phyloP scores from a whole-genome alignment of 2,113 vertebrate species.

The Mus spicilegus region DNA sequence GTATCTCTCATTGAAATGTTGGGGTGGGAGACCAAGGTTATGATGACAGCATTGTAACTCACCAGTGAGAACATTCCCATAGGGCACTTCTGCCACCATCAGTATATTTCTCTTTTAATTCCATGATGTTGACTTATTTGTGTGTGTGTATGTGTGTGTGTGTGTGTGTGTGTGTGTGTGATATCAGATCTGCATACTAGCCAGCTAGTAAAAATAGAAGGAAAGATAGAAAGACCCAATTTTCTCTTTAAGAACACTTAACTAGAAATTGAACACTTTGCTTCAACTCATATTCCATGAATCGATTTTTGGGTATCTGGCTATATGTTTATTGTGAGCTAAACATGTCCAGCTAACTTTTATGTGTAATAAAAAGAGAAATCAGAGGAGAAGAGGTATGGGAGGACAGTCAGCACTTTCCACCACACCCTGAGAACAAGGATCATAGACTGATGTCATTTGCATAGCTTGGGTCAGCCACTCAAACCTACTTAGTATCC shows the following conservation, averaged over 20 bases:
- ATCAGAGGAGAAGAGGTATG: not conserved
- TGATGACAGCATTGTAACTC: not conserved
- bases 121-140: not conserved
- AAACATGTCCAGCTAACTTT: not conserved
- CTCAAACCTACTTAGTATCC: not conserved
- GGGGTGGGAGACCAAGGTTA: not conserved
- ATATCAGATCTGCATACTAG: not conserved
- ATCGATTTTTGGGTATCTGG: not conserved
- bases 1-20: not conserved
- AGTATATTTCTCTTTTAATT: not conserved
- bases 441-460: not conserved
- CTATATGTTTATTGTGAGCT: not conserved
- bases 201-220: not conserved
- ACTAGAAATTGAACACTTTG: constrained; percentile 5
- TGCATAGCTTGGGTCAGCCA: not conserved
- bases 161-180: not conserved
- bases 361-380: not conserved
- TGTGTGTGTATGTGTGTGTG: not conserved
- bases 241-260: not conserved
- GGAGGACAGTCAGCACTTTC: not conserved
- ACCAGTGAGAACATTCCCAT: not conserved
- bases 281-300: not conserved
- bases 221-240: not conserved
- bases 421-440: not conserved
- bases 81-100: not conserved